phyloP scores from a whole-genome alignment of 2,797 vertebrate genomes.

The Danio choprae region DNA sequence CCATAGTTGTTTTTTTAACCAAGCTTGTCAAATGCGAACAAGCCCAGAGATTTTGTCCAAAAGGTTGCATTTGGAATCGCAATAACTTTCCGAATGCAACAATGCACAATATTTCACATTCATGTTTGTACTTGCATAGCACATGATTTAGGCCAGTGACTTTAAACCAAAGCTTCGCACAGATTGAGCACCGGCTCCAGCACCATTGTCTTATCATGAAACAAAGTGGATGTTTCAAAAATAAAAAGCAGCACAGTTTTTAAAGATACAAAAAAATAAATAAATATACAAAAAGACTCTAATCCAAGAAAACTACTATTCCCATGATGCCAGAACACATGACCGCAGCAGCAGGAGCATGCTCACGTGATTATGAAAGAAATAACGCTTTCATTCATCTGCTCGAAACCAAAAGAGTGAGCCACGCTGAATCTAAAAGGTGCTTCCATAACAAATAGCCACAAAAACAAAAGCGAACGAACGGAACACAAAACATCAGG shows the following conservation, averaged over 20 bases:
- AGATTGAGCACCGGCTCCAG: neutral
- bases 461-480: constrained; percentile 59
- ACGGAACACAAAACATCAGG: constrained; percentile 64
- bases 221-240: constrained; percentile 40
- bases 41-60: no score
- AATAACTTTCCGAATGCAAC: neutral
- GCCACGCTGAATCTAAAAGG: constrained; percentile 76
- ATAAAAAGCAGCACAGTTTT: constrained; percentile 69
- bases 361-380: constrained; percentile 77
- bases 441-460: constrained; percentile 81
- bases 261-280: constrained; percentile 80
- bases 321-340: constrained; percentile 83
- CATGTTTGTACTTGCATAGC: neutral
- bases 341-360: constrained; percentile 85
- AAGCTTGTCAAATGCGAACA: no score
- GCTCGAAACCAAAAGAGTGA: constrained; percentile 76
- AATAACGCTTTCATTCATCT: constrained; percentile 82
- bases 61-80: neutral
- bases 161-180: no score
- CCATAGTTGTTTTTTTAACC: no score
- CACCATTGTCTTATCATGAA: neutral
- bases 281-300: constrained; percentile 87
- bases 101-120: neutral
- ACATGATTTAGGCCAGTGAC: neutral
- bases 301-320: constrained; percentile 83